These are phyloP conservation scores for Crossaster papposus DNA, from an alignment of 53 echinoderm and acorn worm species.

Conservation along the genomic window DNA sequence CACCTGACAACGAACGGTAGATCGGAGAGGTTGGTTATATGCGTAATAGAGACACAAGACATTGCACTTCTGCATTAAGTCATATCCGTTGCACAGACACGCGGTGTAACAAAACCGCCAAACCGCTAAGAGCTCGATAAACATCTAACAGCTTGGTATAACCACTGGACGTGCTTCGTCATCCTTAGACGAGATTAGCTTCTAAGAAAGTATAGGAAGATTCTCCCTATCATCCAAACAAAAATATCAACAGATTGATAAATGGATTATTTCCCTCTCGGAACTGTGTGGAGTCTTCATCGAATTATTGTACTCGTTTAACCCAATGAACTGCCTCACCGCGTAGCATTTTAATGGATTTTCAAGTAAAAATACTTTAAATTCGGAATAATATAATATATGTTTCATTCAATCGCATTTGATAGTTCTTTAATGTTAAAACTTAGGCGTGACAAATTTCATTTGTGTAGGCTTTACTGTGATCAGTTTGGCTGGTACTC, in stretches of 20 bases:
- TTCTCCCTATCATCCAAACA: constrained; percentile 17
- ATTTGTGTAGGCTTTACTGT: not conserved
- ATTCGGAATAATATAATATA: too few relatives aligned
- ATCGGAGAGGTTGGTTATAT: too few relatives aligned
- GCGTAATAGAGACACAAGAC: not conserved
- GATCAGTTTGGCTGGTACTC: not conserved
- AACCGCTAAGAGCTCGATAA: not conserved
- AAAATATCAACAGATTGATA: constrained; percentile 55
- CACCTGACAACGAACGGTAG: too few relatives aligned
- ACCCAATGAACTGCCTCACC: not conserved
- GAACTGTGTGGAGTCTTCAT: constrained; percentile 8
- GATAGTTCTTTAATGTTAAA: not conserved
- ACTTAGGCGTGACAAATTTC: not conserved
- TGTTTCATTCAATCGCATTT: not conserved
- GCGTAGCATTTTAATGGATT: not conserved
- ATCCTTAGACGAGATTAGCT: constrained; percentile 19
- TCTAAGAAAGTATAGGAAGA: not conserved
- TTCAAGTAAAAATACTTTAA: not conserved
- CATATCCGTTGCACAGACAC: not conserved
- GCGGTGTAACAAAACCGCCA: not conserved
- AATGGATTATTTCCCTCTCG: constrained; percentile 20
- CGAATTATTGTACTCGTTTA: constrained; percentile 1
- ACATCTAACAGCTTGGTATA: not conserved
- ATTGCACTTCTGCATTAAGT: not conserved
- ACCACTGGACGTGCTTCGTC: not conserved